Base-by-base conservation (phyloP, 2,797 vertebrate species). In the Thaleichthys pacificus region DNA sequence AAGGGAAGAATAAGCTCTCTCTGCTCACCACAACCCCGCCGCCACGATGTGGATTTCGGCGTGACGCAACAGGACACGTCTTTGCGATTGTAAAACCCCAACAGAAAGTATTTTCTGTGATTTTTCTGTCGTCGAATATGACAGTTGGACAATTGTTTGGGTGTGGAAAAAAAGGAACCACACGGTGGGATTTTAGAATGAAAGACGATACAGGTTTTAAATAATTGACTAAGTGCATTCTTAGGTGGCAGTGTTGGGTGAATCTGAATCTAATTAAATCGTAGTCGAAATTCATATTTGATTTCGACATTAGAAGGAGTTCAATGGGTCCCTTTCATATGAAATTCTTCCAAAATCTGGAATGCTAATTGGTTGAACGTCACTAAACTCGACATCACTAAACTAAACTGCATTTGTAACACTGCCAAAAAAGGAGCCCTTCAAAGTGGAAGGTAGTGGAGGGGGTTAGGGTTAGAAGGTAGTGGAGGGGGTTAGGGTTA, bases 171-270 rank as follows among this genome's bases (percentile, higher is more conserved):
- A 4, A 32, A 26, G 26, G 26, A 26, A 26, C 26, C 26, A 26
- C 26, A 26, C n/a, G 26, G 2, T 2, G 26, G 28, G n/a, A 32
- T 14, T 8, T 17, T 28, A 62, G 28, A 67, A n/a, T 5, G 4
- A 68, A 47, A 21, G 22, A 32, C 30, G 30, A 32, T 32, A 32
- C 3, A 32, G 56, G 73, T 72, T 69, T 82, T 57, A 83, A 78
- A 84, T 82, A 74, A 80, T 71, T 69, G 78, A 81, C 74, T 73
- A 80, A 80, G 54, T 74, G 72, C 68, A 38, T 79, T 81, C 74
- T 70, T 80, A 76, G 73, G 60, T 61, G 62, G 64, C 60, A 67
- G 49, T 38, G 54, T 72, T 64, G 65, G 66, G 77, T 79, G 83
- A 86, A 82, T 77, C 30, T 4, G 30, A 32, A 32, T 32, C 30